Evolutionary conservation across 2,888 invertebrate species (phyloP).

Genomic region (Orgyia antiqua): DNA sequence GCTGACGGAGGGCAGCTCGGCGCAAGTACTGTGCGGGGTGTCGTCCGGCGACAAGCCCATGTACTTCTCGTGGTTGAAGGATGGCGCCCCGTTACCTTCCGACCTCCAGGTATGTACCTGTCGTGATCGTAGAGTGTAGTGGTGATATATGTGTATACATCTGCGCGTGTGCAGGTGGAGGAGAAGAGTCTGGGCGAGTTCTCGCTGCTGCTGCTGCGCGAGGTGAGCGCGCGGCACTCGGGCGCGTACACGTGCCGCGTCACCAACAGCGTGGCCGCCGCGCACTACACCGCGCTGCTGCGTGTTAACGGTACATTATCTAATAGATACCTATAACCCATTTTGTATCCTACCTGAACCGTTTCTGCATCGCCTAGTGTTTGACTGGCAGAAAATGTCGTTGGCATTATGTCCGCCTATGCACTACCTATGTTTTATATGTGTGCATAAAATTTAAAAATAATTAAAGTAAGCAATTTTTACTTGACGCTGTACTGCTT

Average conservation of each 20-base stretch:
- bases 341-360: too few relatives aligned
- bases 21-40: slow-evolving; percentile 88
- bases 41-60: slow-evolving; percentile 84
- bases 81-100: slow-evolving; percentile 78
- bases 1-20: slow-evolving; percentile 88
- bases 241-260: slow-evolving; percentile 85
- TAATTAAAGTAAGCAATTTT: too few relatives aligned
- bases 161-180: slow-evolving; percentile 78
- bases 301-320: slow-evolving; percentile 82
- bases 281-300: slow-evolving; percentile 81
- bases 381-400: too few relatives aligned
- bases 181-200: slow-evolving; percentile 84
- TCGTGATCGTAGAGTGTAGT: too few relatives aligned
- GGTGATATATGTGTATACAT: too few relatives aligned
- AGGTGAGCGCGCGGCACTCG: slow-evolving; percentile 81
- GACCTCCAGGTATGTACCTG: slow-evolving; percentile 80
- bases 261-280: slow-evolving; percentile 82
- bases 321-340: too few relatives aligned
- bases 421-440: too few relatives aligned
- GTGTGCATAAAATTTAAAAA: too few relatives aligned
- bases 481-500: too few relatives aligned
- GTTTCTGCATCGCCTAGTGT: too few relatives aligned
- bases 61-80: slow-evolving; percentile 83
- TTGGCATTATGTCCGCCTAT: too few relatives aligned
- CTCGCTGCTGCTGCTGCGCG: slow-evolving; percentile 83